Percentiles rank a stretch among this genome's conserved stretches.
Evolutionary conservation across 2,888 invertebrate genomes (phyloP).

Genomic region (Drosophila limbata): DNA sequence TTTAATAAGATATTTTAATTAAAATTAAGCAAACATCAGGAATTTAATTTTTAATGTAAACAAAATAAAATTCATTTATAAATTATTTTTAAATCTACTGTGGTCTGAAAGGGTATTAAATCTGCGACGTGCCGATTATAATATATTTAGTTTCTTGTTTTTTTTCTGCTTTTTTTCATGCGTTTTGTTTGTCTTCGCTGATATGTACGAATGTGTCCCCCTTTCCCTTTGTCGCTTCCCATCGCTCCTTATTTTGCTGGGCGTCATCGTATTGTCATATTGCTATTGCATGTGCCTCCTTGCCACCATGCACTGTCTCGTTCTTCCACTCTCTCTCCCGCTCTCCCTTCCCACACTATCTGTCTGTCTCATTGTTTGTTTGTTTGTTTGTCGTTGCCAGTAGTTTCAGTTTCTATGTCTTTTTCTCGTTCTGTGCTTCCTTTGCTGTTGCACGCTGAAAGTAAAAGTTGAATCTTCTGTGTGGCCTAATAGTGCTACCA

Average conservation of each 20-base stretch:
- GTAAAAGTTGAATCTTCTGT: conserved; percentile 64
- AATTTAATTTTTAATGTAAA: no score
- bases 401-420: conserved; percentile 31
- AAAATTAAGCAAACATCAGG: no score
- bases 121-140: not conserved
- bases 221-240: not conserved
- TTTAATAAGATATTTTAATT: no score
- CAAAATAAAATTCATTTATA: no score
- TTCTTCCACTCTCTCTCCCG: not conserved
- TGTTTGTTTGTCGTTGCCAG: conserved; percentile 49
- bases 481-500: conserved; percentile 43
- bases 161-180: conserved; percentile 40
- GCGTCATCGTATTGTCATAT: conserved; percentile 69
- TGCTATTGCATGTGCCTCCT: conserved; percentile 48
- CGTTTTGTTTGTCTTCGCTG: conserved; percentile 69
- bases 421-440: conserved; percentile 16
- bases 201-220: conserved; percentile 46
- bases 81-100: not conserved
- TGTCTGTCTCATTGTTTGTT: conserved; percentile 27
- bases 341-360: not conserved
- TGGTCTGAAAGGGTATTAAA: not conserved
- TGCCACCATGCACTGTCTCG: conserved; percentile 21
- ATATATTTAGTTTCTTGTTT: conserved; percentile 12
- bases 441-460: conserved; percentile 53
- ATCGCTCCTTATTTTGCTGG: conserved; percentile 10